These are phyloP conservation scores for Tribolium castaneum DNA, from an alignment of 1,140 invertebrate genomes.

Conservation along the genomic window DNA sequence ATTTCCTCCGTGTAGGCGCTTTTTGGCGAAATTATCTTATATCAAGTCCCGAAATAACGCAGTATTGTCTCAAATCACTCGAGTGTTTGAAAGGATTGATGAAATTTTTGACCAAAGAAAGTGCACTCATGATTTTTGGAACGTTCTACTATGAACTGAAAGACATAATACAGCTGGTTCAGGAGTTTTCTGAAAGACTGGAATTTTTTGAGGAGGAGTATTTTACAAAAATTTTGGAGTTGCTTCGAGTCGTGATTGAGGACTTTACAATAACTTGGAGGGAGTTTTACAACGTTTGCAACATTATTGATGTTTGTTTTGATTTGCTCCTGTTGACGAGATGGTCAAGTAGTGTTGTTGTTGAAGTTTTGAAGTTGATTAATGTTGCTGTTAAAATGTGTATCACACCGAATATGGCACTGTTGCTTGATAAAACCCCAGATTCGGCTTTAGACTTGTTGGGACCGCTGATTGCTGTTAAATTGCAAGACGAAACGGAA, in stretches of 20 bases:
- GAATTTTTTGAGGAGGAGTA: conserved; percentile 27
- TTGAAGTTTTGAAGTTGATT: conserved; percentile 74
- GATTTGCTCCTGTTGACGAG: neutral
- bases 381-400: conserved; percentile 77
- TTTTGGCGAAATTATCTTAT: neutral
- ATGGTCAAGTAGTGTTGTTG: conserved; percentile 58
- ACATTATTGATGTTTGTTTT: neutral
- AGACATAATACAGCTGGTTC: conserved; percentile 64
- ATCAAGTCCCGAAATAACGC: neutral
- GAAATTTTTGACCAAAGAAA: neutral
- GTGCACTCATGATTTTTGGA: neutral
- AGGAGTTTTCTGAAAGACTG: conserved; percentile 44
- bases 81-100: neutral
- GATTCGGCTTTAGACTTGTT: conserved; percentile 73
- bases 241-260: conserved; percentile 60
- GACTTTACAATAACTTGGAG: neutral
- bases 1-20: neutral
- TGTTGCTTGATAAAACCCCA: conserved; percentile 72
- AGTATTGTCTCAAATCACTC: neutral
- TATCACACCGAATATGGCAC: conserved; percentile 76
- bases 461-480: conserved; percentile 73
- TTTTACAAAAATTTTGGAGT: conserved; percentile 64
- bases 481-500: conserved; percentile 78
- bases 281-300: conserved; percentile 48
- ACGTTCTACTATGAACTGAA: conserved; percentile 59